A percentile compares a stretch with the other conserved stretches of the same genome.
Conservation (phyloP, 2,888 invertebrate species). For the Endomychus coccineus region DNA sequence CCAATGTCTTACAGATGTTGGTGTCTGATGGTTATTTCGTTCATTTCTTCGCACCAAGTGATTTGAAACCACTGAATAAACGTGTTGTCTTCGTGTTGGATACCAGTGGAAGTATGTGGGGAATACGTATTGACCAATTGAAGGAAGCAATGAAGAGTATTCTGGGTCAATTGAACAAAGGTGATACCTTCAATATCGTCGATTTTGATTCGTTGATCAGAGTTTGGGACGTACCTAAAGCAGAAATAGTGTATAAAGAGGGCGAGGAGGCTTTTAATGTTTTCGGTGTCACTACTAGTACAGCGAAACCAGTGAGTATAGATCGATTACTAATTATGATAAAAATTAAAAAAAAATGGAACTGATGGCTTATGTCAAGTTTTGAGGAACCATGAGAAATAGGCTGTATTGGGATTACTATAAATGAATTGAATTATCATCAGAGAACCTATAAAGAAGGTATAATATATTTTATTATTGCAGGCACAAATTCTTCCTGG, state of each 20-base stretch:
- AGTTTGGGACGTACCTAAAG: constrained; percentile 50
- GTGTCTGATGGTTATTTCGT: constrained; percentile 67
- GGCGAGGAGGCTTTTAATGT: no score
- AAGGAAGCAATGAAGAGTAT: constrained; percentile 62
- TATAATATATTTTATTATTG: constrained; percentile 12
- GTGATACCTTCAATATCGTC: constrained; percentile 62
- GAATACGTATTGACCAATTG: constrained; percentile 57
- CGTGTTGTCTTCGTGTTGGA: constrained; percentile 70
- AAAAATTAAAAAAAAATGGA: no score
- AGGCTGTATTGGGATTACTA: no score
- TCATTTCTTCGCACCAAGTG: constrained; percentile 63
- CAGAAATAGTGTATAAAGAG: constrained; percentile 32
- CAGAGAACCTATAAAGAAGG: no score
- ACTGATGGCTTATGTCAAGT: no score
- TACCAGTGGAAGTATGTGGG: constrained; percentile 68
- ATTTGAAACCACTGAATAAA: constrained; percentile 54
- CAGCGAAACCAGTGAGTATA: no score
- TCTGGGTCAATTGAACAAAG: constrained; percentile 52
- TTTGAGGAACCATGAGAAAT: no score
- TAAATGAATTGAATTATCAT: no score
- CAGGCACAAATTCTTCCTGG: constrained; percentile 40
- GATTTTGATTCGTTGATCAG: constrained; percentile 53
- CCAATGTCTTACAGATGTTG: constrained; percentile 45
- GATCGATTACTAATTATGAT: no score
- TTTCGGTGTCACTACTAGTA: no score